Base-by-base conservation (phyloP, 1,140 invertebrate species). In the Pseudomyrmex sp. region DNA sequence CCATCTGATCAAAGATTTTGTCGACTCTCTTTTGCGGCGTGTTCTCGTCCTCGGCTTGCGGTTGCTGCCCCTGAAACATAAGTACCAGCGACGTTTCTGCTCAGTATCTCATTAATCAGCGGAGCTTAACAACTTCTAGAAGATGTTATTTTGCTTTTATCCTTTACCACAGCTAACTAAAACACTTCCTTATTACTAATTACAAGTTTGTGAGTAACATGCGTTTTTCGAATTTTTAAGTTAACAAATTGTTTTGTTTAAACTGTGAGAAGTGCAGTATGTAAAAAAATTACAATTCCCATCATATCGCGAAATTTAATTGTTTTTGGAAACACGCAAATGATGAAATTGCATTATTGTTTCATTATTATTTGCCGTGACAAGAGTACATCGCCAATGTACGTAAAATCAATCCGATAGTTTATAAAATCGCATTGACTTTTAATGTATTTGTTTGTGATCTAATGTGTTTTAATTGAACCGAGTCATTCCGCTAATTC, bases 1-100 rank as follows among this genome's bases (percentile, higher is more conserved):
- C 98, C 98, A 99, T 99, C 93, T 99, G 98, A 93, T 98, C 98
- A 95, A 99, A 99, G 92, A 99, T 99, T 94, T 99, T 98, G 94
- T 99, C 98, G 50, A 99, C 98, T 91, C 98, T 96, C 91, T 98
- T 98, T 93, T 99, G 98, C 1, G 98, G 98, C 58, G 98, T 98
- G 93, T 99, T 99, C 92, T 99, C 98, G 90, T 99, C 98, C 91
- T 99, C 98, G 13, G 97, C 96, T 77, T 97, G 96, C 35, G 98
- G 97, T 83, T 98, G 97, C 93, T 98, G 98, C 23, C 98, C 98
- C 97, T 98, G 93, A 9, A 93, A 92, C 76, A 88, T 77, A 18
- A 18, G 18, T 18, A 2, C 50, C 52, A 12, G 61, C 54, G 50
- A 35, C 35, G 0, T 35, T 46, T 18, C 70, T 10, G 46, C 26